phyloP scores from a whole-genome alignment of 2,888 invertebrate genomes.

The Drosophila meridiana region DNA sequence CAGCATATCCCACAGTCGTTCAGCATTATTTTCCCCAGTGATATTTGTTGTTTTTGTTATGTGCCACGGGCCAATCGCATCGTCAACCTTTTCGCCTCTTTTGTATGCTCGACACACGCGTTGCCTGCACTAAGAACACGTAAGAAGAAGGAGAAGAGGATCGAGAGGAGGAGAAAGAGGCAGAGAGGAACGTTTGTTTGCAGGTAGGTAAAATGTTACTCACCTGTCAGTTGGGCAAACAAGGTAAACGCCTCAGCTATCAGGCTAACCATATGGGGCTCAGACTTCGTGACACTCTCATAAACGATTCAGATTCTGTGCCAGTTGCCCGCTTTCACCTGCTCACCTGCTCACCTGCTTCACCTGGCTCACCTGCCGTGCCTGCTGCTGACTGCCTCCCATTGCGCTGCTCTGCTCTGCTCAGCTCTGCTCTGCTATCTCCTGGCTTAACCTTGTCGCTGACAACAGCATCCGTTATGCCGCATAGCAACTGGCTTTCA shows the following conservation, averaged over 20 bases:
- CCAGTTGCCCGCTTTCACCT: conserved; percentile 34
- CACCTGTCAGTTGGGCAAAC: conserved; percentile 67
- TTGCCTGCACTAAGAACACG: conserved; percentile 49
- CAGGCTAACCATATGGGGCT: conserved; percentile 50
- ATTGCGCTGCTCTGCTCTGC: neutral
- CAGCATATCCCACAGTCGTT: neutral
- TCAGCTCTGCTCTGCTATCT: conserved; percentile 9
- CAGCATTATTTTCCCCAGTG: too few species aligned
- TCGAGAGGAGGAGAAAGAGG: neutral
- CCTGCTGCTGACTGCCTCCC: neutral
- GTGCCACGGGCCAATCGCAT: conserved; percentile 11
- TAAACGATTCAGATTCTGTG: conserved; percentile 60
- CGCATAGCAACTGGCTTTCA: conserved; percentile 33
- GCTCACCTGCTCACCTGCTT: neutral
- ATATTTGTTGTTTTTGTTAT: conserved; percentile 37
- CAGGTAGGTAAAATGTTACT: conserved; percentile 57
- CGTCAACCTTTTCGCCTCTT: conserved; percentile 28
- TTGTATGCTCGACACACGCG: conserved; percentile 69
- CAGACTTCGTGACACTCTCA: conserved; percentile 37
- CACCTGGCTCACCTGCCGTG: neutral
- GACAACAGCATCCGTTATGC: conserved; percentile 40
- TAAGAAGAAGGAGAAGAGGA: neutral
- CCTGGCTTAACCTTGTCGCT: conserved; percentile 70
- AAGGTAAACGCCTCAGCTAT: conserved; percentile 57
- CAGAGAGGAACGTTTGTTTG: neutral